phyloP scores from a whole-genome alignment of 2,888 invertebrate genomes.

The Pardosa pseudoannulata region DNA sequence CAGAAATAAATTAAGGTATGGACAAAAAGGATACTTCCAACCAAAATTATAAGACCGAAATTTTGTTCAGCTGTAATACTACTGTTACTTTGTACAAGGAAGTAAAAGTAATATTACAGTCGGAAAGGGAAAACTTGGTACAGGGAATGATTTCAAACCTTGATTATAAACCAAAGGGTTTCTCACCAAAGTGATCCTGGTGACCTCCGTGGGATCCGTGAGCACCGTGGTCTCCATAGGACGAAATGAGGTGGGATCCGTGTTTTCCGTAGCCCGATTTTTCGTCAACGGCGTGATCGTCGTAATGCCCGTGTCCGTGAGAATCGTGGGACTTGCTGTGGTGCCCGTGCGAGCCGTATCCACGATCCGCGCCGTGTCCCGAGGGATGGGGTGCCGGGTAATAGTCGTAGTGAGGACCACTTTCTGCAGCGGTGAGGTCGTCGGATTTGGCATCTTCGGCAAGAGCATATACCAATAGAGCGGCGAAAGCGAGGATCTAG shows the following conservation, averaged over 20 bases:
- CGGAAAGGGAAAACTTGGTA: too few species aligned
- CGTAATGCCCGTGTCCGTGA: constrained; percentile 58
- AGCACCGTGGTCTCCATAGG: constrained; percentile 62
- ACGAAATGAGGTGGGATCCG: constrained; percentile 49
- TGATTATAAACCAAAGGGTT: too few species aligned
- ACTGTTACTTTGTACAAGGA: too few species aligned
- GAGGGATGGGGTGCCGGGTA: constrained; percentile 32
- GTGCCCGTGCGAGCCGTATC: constrained; percentile 41
- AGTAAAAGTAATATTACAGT: too few species aligned
- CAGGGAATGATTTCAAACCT: too few species aligned
- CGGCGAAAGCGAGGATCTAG: constrained; percentile 19
- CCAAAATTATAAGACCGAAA: too few species aligned
- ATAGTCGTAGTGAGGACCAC: constrained; percentile 43
- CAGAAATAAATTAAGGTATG: too few species aligned
- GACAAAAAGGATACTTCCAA: too few species aligned
- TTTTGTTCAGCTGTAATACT: too few species aligned
- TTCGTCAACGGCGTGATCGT: constrained; percentile 52
- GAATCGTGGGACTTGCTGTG: constrained; percentile 33
- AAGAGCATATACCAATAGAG: not conserved
- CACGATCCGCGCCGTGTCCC: constrained; percentile 13
- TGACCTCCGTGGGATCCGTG: constrained; percentile 61
- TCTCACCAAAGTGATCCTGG: constrained; percentile 53
- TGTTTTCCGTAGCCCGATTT: constrained; percentile 55
- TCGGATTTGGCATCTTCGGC: constrained; percentile 38
- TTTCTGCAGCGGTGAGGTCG: constrained; percentile 36